A percentile compares a stretch with the other conserved stretches of the same genome.
These are phyloP conservation scores for Drosophila suzukii DNA, from an alignment of 1,140 invertebrate species.

Conservation along the genomic window DNA sequence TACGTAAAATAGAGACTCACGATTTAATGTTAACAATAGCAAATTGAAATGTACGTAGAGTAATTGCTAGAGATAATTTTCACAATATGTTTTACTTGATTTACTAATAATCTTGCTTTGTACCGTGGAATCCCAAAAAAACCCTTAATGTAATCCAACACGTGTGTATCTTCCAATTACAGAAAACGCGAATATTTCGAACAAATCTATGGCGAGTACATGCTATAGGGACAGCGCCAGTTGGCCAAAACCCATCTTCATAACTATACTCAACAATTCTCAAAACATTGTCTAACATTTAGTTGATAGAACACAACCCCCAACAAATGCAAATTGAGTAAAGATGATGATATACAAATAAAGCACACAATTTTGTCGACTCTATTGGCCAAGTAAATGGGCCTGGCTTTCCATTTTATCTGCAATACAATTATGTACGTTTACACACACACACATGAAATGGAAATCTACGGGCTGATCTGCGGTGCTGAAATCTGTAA, in stretches of 20 bases:
- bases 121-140: conserved; percentile 3
- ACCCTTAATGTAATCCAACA: conserved; percentile 39
- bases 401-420: conserved; percentile 63
- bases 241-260: conserved; percentile 17
- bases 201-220: conserved; percentile 77
- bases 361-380: conserved; percentile 54
- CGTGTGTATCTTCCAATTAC: conserved; percentile 79
- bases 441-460: conserved; percentile 57
- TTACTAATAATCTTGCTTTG: conserved; percentile 9
- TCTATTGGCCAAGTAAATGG: conserved; percentile 56
- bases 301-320: conserved; percentile 26
- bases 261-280: conserved; percentile 41
- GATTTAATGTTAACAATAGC: conserved; percentile 45
- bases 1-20: conserved; percentile 38
- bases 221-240: conserved; percentile 49
- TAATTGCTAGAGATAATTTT: conserved; percentile 35
- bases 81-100: conserved; percentile 14
- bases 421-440: conserved; percentile 59
- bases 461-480: conserved; percentile 54
- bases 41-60: conserved; percentile 53
- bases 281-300: conserved; percentile 52
- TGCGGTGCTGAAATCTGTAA: conserved; percentile 50
- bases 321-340: conserved; percentile 14
- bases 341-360: conserved; percentile 49
- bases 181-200: conserved; percentile 79